Conservation (phyloP, 35 echinoderm and acorn worm species). For the Lytechinus variegatus region DNA sequence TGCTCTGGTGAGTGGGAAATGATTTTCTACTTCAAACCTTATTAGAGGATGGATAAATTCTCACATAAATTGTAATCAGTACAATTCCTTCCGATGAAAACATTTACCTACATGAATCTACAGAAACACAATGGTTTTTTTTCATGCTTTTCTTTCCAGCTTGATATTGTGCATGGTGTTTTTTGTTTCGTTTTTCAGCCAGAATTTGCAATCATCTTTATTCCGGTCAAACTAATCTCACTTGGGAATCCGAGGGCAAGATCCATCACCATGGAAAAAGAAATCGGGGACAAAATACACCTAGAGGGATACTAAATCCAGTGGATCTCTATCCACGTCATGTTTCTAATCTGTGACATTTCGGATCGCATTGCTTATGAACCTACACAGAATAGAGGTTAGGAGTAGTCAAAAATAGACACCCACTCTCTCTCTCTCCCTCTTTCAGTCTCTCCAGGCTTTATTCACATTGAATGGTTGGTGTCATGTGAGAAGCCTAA, state of each 20-base stretch:
- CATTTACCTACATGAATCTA: too few species aligned
- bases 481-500: not conserved
- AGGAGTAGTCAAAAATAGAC: not conserved
- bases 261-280: not conserved
- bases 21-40: too few species aligned
- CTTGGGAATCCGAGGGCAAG: not conserved
- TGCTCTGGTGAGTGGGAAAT: too few species aligned
- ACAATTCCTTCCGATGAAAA: too few species aligned
- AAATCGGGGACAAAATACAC: not conserved
- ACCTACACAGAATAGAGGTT: not conserved
- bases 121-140: too few species aligned
- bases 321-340: not conserved
- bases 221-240: not conserved
- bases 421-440: not conserved
- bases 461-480: not conserved
- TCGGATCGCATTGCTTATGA: not conserved
- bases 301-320: not conserved
- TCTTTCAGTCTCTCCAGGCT: not conserved
- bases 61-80: too few species aligned
- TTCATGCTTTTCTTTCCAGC: too few species aligned
- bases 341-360: not conserved
- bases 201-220: not conserved
- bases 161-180: not conserved
- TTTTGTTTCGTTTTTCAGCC: not conserved
- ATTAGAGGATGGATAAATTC: too few species aligned